phyloP scores from a whole-genome alignment of 2,113 vertebrate species.

The Ploceus nigricollis region DNA sequence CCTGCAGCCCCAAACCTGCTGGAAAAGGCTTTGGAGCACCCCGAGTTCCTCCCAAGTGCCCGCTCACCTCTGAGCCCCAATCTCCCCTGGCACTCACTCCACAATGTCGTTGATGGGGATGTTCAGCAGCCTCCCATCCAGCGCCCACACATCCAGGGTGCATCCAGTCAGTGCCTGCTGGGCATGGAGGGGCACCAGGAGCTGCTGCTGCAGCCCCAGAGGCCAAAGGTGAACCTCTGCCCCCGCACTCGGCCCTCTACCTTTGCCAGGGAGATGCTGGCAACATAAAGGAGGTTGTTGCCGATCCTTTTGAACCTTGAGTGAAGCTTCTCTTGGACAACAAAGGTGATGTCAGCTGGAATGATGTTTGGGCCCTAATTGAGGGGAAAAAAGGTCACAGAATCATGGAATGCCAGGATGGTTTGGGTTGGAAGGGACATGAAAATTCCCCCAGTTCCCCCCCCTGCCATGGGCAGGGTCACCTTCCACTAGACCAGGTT shows the following conservation, averaged over 20 bases:
- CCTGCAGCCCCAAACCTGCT: neutral
- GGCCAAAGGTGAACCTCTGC: neutral
- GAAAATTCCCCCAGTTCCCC: neutral
- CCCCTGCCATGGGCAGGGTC: neutral
- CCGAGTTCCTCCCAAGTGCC: neutral
- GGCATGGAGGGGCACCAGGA: rapidly evolving
- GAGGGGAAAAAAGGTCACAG: neutral
- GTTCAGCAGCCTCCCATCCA: slow-evolving; percentile 86
- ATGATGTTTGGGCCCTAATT: slow-evolving; percentile 87
- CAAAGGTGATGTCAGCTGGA: slow-evolving; percentile 90
- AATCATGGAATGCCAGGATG: neutral
- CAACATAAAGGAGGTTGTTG: slow-evolving; percentile 77
- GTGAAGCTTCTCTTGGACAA: slow-evolving; percentile 87
- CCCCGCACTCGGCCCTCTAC: slow-evolving; percentile 49
- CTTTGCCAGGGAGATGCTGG: slow-evolving; percentile 80
- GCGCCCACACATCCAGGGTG: slow-evolving; percentile 82
- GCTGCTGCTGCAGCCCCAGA: neutral
- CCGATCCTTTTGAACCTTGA: slow-evolving; percentile 75
- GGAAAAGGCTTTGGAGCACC: neutral
- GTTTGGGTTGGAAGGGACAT: neutral
- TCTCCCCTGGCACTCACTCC: slow-evolving; percentile 75
- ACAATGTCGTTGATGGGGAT: slow-evolving; percentile 92
- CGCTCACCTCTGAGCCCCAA: rapidly evolving
- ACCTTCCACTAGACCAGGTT: neutral
- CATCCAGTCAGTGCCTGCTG: slow-evolving; percentile 87